Evolutionary conservation across 2,113 vertebrate genomes (phyloP), one percentile per base, ranked within the genome.

Genomic region (Ceratotherium simum): DNA sequence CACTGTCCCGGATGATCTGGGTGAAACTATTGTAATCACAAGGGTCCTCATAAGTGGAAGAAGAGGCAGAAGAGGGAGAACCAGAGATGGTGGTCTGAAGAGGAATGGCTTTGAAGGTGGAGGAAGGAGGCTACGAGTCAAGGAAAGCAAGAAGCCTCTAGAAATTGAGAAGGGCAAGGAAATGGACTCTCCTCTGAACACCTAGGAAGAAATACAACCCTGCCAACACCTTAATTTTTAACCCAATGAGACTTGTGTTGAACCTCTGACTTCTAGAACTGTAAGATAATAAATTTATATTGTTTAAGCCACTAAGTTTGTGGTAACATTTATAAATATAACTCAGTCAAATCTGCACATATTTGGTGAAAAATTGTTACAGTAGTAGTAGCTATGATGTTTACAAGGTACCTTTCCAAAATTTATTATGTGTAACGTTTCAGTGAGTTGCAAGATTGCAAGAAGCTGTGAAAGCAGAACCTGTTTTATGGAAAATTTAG

Each of bases 341-440:
- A 64, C 65, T 93, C 81, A 42, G 29, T 42, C 88, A 75, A 42
- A 75, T 87, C 2, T 11, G 90, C 36, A 29, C 18, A 97, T 76
- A 62, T 97, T 95, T 97, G 23, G 48, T 93, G 6, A 46, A 80
- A 84, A 90, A 65, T 64, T 86, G n/a, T 65, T 87, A 60, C 20
- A 4, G 5, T 46, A 86, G 31, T 64, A 98, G 76, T 36, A 70
- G 3, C 16, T 73, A 31, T 64, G 13, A 3, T 84, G 39, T 94
- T 97, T 95, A 80, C 4, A 88, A 20, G 31, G 1, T 29, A 93
- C 21, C 6, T 17, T 62, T 95, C 92, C 31, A 70, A 94, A 87
- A 89, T 90, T 58, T 91, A 3, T 10, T 94, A 85, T 89, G 8
- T 65, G 29, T 76, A 69, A 81, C 84, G 97, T 91, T 96, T 91